Evolutionary conservation across 2,797 vertebrate species (phyloP), one percentile per base, ranked within the genome.

Genomic region (Hipposideros larvatus): DNA sequence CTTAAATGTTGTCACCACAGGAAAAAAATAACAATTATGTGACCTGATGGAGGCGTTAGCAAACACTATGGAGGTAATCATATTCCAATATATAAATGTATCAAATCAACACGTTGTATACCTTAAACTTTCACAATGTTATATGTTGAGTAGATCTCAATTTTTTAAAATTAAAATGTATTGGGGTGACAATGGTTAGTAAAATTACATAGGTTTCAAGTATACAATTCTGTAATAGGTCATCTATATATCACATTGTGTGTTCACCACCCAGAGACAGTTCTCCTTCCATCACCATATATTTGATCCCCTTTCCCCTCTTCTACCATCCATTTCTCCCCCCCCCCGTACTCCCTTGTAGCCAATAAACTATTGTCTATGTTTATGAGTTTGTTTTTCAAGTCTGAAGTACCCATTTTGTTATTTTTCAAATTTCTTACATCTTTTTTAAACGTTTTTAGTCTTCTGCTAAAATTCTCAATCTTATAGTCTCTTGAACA

Each of bases 11-110:
- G 24, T 93, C n/a, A 87, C 41, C 63, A 86, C n/a, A 61, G 48
- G 84, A 83, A 57, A 78, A 93, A 70, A 63, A 68, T 78, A 74
- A 74, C 26, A 61, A 93, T 79, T 93, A 87, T 41, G n/a, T 61
- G 83, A 93, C 74, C 78, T 61, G 63, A 78, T 61, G 19, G 43
- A 41, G 63, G n/a, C 70, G 26, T 77, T 70, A 59, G 53, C 7
- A 86, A 66, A 86, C 26, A 21, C 41, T 75, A 85, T 13, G 19
- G 16, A 34, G 90, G 34, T 75, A 74, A 66, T 65, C 16, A 28
- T 85, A 77, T 68, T 85, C 28, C 71, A 84, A 55, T 84, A 75
- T 43, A 74, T 73, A 74, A 63, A 84, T 26, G n/a, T 26, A 84
- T 65, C 5, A n/a, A 73, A 57, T 85, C 70, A 92, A 77, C 59